A percentile compares a stretch with the other conserved stretches of the same genome.
These are phyloP conservation scores for Ectemnius lituratus DNA, from an alignment of 2,888 invertebrate genomes.

Conservation along the genomic window DNA sequence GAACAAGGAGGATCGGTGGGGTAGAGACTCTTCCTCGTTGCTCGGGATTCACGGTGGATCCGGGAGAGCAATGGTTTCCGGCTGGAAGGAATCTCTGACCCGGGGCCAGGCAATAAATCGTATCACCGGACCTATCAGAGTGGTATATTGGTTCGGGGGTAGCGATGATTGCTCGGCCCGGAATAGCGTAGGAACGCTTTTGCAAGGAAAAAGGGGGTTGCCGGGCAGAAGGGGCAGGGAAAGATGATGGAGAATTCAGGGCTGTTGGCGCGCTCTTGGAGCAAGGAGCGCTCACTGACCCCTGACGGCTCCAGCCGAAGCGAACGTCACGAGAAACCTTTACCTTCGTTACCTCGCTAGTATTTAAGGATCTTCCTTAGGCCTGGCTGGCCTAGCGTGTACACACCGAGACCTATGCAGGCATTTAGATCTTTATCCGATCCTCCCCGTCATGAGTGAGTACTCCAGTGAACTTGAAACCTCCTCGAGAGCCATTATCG, in stretches of 20 bases:
- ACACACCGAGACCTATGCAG: conserved; percentile 45
- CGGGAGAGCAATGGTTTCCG: conserved; percentile 69
- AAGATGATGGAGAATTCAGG: conserved; percentile 63
- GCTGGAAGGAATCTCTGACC: conserved; percentile 61
- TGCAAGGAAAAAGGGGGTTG: conserved; percentile 24
- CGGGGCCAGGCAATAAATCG: conserved; percentile 71
- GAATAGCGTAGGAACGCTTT: conserved; percentile 15
- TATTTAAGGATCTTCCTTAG: conserved; percentile 65
- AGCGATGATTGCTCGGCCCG: conserved; percentile 35
- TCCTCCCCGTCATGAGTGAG: conserved; percentile 57
- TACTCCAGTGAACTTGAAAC: conserved; percentile 64
- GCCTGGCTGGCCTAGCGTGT: conserved; percentile 48
- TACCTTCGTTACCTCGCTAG: conserved; percentile 66
- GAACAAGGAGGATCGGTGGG: conserved; percentile 52
- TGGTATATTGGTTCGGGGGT: conserved; percentile 64
- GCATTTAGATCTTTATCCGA: conserved; percentile 66
- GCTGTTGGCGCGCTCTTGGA: conserved; percentile 56
- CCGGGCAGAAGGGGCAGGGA: conserved; percentile 21
- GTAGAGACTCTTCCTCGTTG: conserved; percentile 32
- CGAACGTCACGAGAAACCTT: conserved; percentile 67
- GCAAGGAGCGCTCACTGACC: conserved; percentile 66
- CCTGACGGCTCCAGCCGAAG: conserved; percentile 63
- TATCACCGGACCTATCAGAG: conserved; percentile 66
- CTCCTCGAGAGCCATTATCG: conserved; percentile 61
- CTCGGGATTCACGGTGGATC: conserved; percentile 47